phyloP scores from a whole-genome alignment of 35 echinoderm and acorn worm genomes.

The Ptychodera flava region DNA sequence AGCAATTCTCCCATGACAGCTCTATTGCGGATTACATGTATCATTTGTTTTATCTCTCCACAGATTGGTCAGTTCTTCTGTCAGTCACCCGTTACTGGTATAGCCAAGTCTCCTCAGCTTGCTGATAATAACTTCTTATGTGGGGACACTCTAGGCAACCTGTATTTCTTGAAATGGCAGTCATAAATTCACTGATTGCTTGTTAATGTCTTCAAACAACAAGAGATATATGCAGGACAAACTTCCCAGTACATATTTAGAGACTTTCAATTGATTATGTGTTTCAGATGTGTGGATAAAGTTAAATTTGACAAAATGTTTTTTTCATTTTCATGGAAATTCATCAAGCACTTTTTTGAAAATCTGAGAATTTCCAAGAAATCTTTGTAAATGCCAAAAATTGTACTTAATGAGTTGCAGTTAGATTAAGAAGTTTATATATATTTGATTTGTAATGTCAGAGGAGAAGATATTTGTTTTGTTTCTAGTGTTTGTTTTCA shows the following conservation, averaged over 20 bases:
- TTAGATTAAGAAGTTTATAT: too few relatives aligned
- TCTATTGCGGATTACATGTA: too few relatives aligned
- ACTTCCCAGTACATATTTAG: background rate
- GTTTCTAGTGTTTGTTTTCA: too few relatives aligned
- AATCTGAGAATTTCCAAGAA: background rate
- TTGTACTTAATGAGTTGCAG: too few relatives aligned
- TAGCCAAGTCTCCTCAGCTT: conserved; percentile 18
- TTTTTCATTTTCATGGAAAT: too few relatives aligned
- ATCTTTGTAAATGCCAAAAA: background rate
- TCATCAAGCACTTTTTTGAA: too few relatives aligned
- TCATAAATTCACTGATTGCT: background rate
- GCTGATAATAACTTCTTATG: conserved; percentile 22
- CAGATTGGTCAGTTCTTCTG: conserved; percentile 97
- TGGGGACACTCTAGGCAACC: conserved; percentile 87
- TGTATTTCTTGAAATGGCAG: conserved; percentile 76
- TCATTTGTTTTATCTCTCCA: conserved; percentile 25
- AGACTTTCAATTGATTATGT: background rate
- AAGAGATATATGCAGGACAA: background rate
- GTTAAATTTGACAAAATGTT: background rate
- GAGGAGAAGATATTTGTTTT: too few relatives aligned
- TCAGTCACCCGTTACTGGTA: conserved; percentile 57
- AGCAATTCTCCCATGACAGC: too few relatives aligned
- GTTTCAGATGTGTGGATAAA: background rate
- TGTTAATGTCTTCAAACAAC: background rate
- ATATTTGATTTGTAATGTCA: too few relatives aligned